Evolutionary conservation across 1,140 invertebrate genomes (phyloP), one percentile per base, ranked within the genome.

Genomic region (Drosophila kepulauana): DNA sequence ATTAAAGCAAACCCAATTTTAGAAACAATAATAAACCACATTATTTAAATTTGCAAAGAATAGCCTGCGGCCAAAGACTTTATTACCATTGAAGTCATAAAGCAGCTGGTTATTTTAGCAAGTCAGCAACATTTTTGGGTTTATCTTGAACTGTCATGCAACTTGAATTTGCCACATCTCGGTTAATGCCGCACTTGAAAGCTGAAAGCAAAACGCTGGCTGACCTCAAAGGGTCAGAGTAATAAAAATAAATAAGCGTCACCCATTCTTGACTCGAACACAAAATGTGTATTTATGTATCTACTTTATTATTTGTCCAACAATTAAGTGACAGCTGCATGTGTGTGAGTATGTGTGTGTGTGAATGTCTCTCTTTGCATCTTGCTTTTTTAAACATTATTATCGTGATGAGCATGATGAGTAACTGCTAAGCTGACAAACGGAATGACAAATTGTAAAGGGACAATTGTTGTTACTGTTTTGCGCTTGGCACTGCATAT

Each of bases 371-470:
- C 1, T 5, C 4, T 61, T 11, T 51, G 46, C 52, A 56, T 41
- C 16, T 57, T 41, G 10, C 30, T 57, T 41, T 57, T 41, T 57
- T 38, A 25, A 79, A 78, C 62, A 68, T 81, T 81, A 75, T 78
- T 56, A 86, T 78, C 71, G 82, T 79, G 49, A 78, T 71, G 78
- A 65, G 69, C 51, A 71, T 68, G 69, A 61, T 49, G 73, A 73
- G 52, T 70, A 76, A 79, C 62, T 62, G 77, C 51, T 61, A 76
- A 72, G 49, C 41, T 59, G 70, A 74, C 65, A 73, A 68, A 54
- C 61, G 41, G 71, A 67, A 75, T 78, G 65, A 78, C 75, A 85
- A 85, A 69, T 71, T 85, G 74, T 74, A 62, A 25, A 63, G 81
- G 69, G 51, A 30, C 62, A 80, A 71, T 68, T 54, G 30, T 38